Evolutionary conservation across 2,888 invertebrate species (phyloP).

Genomic region (Yponomeuta evonymella): DNA sequence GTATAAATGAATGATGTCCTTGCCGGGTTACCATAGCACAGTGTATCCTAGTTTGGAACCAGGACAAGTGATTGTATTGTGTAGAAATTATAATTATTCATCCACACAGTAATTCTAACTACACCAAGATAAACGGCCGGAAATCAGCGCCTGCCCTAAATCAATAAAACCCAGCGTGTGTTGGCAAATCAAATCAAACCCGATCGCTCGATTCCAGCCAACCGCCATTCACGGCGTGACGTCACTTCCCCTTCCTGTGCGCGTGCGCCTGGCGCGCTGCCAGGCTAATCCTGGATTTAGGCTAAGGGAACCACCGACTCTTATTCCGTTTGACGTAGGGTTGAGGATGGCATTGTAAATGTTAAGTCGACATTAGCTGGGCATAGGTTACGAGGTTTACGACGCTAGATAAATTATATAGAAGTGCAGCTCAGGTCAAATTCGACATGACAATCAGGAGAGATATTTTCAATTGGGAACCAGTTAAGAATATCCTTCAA

Average conservation of each 20-base stretch:
- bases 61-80: no score
- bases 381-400: not conserved
- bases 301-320: not conserved
- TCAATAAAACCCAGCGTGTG: not conserved
- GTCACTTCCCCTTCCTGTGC: conserved; percentile 52
- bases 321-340: not conserved
- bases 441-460: not conserved
- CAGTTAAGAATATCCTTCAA: no score
- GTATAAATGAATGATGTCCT: no score
- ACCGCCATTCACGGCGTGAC: conserved; percentile 23
- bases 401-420: not conserved
- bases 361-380: not conserved
- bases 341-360: not conserved
- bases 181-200: conserved; percentile 2
- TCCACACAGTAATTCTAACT: no score
- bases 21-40: no score
- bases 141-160: conserved; percentile 2
- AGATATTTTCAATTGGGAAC: no score
- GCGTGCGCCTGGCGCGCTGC: conserved; percentile 41
- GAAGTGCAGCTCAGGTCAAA: not conserved
- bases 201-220: conserved; percentile 2
- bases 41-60: no score
- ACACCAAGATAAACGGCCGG: not conserved
- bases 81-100: no score
- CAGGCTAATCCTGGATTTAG: conserved; percentile 44